phyloP scores from a whole-genome alignment of 35 echinoderm and acorn worm species.

The Eucidaris tribuloides region DNA sequence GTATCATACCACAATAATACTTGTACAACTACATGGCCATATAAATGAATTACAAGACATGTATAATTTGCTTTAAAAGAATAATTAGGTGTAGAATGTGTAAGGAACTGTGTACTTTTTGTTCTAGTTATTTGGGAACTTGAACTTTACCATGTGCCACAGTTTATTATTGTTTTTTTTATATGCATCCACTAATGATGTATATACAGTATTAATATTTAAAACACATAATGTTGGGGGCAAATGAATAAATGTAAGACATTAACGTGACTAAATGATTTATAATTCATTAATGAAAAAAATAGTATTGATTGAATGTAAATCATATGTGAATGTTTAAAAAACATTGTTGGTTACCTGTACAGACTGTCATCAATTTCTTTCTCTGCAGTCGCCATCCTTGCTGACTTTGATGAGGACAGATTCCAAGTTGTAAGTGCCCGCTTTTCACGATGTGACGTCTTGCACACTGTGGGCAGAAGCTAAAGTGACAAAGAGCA shows the following conservation, averaged over 20 bases:
- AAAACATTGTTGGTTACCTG: constrained; percentile 38
- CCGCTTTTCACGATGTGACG: no score
- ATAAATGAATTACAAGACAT: background rate
- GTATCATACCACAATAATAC: background rate
- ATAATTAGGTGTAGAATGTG: background rate
- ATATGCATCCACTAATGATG: background rate
- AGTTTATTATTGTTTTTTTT: no score
- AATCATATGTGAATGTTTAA: no score
- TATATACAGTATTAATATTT: no score
- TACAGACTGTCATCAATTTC: constrained; percentile 97
- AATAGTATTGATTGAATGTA: no score
- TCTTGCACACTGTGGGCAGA: no score
- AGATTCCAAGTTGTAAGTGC: no score
- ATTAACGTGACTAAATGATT: background rate
- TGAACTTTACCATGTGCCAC: no score
- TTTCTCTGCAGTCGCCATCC: constrained; percentile 43
- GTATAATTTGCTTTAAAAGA: background rate
- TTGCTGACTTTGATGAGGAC: background rate
- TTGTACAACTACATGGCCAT: background rate
- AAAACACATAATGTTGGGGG: background rate
- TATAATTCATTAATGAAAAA: background rate
- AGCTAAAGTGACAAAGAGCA: no score
- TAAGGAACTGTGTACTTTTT: no score
- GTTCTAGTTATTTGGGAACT: no score
- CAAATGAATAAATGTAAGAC: background rate